These are phyloP conservation scores for Amphipoea oculea DNA, from an alignment of 2,888 invertebrate genomes.

Conservation along the genomic window DNA sequence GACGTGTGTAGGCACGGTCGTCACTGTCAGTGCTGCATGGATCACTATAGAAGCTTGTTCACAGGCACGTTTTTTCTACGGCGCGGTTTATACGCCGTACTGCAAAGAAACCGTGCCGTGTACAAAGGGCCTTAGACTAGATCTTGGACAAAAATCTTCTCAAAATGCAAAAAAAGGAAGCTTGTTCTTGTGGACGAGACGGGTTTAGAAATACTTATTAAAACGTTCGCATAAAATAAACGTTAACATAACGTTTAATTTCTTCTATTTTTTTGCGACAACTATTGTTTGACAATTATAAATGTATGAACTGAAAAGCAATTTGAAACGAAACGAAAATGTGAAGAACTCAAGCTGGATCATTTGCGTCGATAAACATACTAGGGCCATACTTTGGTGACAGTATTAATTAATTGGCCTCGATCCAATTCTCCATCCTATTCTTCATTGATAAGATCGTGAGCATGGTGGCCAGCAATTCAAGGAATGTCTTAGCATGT, in stretches of 20 bases:
- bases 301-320: background rate
- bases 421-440: background rate
- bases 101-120: no score
- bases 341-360: background rate
- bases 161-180: slow-evolving; percentile 1
- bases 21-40: background rate
- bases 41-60: background rate
- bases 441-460: slow-evolving; percentile 8
- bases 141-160: slow-evolving; percentile 7
- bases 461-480: background rate
- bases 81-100: background rate
- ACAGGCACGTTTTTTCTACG: background rate
- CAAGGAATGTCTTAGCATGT: slow-evolving; percentile 1
- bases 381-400: background rate
- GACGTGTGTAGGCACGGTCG: background rate
- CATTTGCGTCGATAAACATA: background rate
- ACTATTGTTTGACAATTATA: background rate
- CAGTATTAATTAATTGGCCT: slow-evolving; percentile 7
- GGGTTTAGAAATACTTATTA: slow-evolving; percentile 2
- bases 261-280: background rate
- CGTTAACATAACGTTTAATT: background rate
- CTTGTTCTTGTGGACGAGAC: background rate
- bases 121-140: background rate
- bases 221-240: background rate
- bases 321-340: slow-evolving; percentile 3